Percentiles rank a stretch among this genome's conserved stretches.
phyloP scores from a whole-genome alignment of 2,797 vertebrate genomes.

The Cirrhinus mrigala region DNA sequence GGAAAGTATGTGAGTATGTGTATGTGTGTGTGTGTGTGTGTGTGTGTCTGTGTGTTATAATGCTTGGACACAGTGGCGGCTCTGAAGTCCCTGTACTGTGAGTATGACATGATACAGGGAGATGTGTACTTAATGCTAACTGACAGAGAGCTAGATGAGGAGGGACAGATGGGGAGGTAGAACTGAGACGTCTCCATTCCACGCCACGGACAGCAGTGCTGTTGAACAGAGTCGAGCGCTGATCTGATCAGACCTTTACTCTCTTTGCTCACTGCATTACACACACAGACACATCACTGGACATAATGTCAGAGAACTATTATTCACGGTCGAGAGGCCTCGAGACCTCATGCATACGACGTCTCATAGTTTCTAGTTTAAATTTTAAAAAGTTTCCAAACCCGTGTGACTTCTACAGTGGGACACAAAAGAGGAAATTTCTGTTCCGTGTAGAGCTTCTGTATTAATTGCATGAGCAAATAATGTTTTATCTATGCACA shows the following conservation, averaged over 20 bases:
- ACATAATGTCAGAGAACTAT: not conserved
- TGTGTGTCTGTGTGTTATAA: not conserved
- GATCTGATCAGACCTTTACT: constrained; percentile 47
- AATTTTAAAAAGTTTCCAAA: not conserved
- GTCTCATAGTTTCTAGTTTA: not conserved
- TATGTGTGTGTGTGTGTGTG: not conserved
- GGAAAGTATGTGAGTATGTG: not conserved
- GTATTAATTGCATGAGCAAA: not conserved
- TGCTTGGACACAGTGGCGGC: not conserved
- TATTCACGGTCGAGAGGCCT: constrained; percentile 10
- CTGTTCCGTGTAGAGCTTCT: not conserved
- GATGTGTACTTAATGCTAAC: constrained; percentile 44
- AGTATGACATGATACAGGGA: constrained; percentile 23
- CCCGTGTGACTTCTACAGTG: not conserved
- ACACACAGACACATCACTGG: constrained; percentile 18
- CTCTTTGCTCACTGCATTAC: constrained; percentile 25
- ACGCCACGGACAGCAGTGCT: not conserved
- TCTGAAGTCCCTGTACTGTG: not conserved
- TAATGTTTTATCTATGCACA: not conserved
- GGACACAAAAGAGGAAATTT: not conserved
- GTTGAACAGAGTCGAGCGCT: not conserved
- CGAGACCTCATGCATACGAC: not conserved
- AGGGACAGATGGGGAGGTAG: constrained; percentile 19
- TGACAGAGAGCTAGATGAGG: constrained; percentile 38
- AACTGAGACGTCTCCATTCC: constrained; percentile 20